Base-by-base conservation (phyloP, 1,140 invertebrate species). In the Penaeus vannamei region DNA sequence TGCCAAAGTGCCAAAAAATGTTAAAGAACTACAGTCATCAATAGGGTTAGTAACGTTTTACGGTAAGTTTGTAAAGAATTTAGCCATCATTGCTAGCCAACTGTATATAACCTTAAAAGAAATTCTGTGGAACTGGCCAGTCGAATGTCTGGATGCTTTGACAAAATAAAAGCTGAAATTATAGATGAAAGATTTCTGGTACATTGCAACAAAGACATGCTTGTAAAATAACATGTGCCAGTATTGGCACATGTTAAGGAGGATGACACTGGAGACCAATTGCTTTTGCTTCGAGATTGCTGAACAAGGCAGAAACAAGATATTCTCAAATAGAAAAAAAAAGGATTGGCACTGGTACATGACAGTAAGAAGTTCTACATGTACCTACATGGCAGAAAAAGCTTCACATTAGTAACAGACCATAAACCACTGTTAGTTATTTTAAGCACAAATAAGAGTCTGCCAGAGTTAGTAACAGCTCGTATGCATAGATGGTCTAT, bases 271-370 rank as follows among this genome's bases (percentile, higher is more conserved):
- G 92, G 93, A 80, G 87, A 86, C 93, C 93, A 42, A 93, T 95
- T 76, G 92, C 92, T 10, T 94, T 92, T 92, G 93, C 92, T 20
- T 94, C 94, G 19, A 90, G 93, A 79, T 92, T 92, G 1, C 91
- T 95, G 59, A 92, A 91, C n/a, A 69, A 91, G 59, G 91, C 93
- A 10, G 93, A 95, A 91, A 90, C 92, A 91, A 94, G 93, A 84
- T 94, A 95, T 82, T 88, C 93, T 19, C 93, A 94, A 89, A 93
- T 94, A 46, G 94, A 95, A 60, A 94, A 93, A 91, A 94, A 95
- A n/a, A n/a, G n/a, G n/a, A n/a, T n/a, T n/a, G 92, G 93, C 93
- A 14, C 90, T 94, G n/a, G 93, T 93, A 3, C 93, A 92, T 91
- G 93, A 93, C 10, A 92, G 95, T 10, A 93, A 93, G 86, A 94